phyloP scores from a whole-genome alignment of 2,888 invertebrate species.

The Nasonia oneida region DNA sequence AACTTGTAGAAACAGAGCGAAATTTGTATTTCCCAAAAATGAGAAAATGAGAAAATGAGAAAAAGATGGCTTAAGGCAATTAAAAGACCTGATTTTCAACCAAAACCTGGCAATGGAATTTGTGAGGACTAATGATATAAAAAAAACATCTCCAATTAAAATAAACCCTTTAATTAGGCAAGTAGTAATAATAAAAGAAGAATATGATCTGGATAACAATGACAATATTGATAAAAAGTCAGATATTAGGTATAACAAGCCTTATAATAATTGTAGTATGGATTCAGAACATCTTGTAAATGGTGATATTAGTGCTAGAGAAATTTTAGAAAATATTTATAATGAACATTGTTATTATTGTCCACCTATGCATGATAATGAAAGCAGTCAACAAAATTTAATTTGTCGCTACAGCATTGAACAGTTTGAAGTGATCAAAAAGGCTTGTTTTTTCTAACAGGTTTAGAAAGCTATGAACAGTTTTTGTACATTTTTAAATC shows the following conservation, averaged over 20 bases:
- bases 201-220: not conserved
- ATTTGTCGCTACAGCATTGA: conserved; percentile 37
- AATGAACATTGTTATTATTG: conserved; percentile 7
- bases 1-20: not conserved
- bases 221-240: not conserved
- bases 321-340: conserved; percentile 5
- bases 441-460: conserved; percentile 37
- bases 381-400: not conserved
- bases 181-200: not conserved
- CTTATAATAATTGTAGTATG: too few species aligned
- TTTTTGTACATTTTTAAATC: conserved; percentile 36
- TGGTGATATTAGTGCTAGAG: not conserved
- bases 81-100: not conserved
- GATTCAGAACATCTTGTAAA: not conserved
- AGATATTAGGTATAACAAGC: not conserved
- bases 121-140: not conserved
- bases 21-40: not conserved
- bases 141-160: not conserved
- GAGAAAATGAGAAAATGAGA: not conserved
- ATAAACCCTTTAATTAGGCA: not conserved
- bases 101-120: not conserved
- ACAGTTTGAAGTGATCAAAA: conserved; percentile 41
- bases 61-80: conserved; percentile 6
- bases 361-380: not conserved
- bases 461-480: conserved; percentile 46